Conservation (phyloP, 2,797 vertebrate species). For the Scomberomorus guttatus region DNA sequence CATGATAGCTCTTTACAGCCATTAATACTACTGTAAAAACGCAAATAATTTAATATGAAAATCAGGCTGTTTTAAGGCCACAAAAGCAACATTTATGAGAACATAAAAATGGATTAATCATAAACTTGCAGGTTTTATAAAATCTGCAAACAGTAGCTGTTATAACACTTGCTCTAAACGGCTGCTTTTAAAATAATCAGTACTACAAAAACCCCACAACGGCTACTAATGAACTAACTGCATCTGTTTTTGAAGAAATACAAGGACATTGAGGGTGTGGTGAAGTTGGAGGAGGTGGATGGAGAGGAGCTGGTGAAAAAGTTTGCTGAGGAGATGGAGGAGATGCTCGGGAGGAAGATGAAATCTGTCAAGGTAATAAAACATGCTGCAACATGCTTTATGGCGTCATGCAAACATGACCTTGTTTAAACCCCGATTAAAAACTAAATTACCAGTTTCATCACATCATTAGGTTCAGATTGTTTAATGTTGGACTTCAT, state of each 20-base stretch:
- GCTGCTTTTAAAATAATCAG: background rate
- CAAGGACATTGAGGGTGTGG: slow-evolving; percentile 90
- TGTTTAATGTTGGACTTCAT: background rate
- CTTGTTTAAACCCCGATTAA: background rate
- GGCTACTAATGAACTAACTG: background rate
- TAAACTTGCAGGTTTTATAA: too few relatives aligned
- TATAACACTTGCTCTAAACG: background rate
- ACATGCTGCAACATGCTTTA: background rate
- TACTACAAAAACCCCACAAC: too few relatives aligned
- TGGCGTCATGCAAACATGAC: background rate
- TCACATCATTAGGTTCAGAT: background rate
- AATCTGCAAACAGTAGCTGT: background rate
- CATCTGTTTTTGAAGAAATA: slow-evolving; percentile 88
- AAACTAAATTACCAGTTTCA: background rate
- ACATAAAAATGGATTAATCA: too few relatives aligned
- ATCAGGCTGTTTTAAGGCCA: too few relatives aligned
- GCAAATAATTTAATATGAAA: too few relatives aligned
- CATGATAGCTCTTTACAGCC: too few relatives aligned
- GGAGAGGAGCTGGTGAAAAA: slow-evolving; percentile 92
- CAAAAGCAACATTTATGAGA: too few relatives aligned
- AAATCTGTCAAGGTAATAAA: slow-evolving; percentile 92
- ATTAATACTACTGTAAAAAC: too few relatives aligned
- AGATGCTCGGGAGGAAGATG: slow-evolving; percentile 95
- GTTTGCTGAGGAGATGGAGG: slow-evolving; percentile 96
- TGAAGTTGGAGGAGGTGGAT: slow-evolving; percentile 93